Conservation (phyloP, 2,888 invertebrate genomes). For the Ichneumoninae sp. region DNA sequence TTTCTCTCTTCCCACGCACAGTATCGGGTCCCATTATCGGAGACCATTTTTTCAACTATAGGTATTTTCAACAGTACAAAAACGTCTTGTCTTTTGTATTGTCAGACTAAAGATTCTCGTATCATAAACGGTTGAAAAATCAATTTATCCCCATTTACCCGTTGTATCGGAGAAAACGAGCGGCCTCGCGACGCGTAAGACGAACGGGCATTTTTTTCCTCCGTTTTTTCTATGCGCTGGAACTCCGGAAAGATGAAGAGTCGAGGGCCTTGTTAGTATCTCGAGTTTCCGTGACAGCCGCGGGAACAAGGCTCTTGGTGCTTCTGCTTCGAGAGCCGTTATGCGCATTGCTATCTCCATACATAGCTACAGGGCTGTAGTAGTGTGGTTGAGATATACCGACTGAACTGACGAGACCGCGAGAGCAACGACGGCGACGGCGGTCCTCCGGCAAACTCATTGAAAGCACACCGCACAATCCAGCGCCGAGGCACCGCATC, state of each 20-base stretch:
- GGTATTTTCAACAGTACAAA: neutral
- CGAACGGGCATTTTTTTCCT: neutral
- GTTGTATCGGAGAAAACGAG: neutral
- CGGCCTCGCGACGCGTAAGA: neutral
- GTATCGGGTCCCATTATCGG: neutral
- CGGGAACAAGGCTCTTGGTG: constrained; percentile 42
- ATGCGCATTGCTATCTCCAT: constrained; percentile 11
- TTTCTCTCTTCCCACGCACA: neutral
- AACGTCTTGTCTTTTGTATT: too few species aligned
- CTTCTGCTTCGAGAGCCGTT: constrained; percentile 43
- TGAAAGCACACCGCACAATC: constrained; percentile 43
- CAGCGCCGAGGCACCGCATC: constrained; percentile 9
- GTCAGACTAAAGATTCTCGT: neutral
- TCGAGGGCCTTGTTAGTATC: constrained; percentile 50
- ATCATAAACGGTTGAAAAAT: neutral
- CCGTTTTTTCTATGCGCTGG: neutral
- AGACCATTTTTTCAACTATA: neutral
- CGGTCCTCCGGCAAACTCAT: constrained; percentile 52
- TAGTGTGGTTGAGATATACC: constrained; percentile 10
- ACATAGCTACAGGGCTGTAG: neutral
- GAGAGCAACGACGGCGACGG: constrained; percentile 52
- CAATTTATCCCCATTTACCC: neutral
- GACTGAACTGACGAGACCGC: constrained; percentile 40
- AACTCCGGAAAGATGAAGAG: constrained; percentile 8
- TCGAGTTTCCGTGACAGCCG: constrained; percentile 54